Evolutionary conservation across 2,797 vertebrate species (phyloP).

Genomic region (Coracias cyanogaster): DNA sequence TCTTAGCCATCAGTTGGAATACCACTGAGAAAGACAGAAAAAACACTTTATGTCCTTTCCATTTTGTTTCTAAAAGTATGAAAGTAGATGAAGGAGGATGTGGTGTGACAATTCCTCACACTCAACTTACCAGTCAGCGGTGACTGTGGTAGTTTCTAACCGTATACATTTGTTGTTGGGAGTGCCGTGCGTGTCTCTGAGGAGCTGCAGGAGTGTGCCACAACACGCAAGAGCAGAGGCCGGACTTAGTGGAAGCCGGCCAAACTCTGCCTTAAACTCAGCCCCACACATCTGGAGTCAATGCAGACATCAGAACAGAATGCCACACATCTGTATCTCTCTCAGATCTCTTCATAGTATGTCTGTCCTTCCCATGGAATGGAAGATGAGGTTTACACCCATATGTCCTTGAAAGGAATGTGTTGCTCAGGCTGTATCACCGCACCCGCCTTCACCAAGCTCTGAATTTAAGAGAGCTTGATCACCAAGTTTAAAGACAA

Average conservation of each 20-base stretch:
- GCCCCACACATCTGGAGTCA: not conserved
- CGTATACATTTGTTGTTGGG: rapidly evolving
- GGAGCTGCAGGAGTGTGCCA: not conserved
- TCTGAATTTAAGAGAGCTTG: not conserved
- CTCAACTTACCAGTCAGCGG: not conserved
- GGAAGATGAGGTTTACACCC: not conserved
- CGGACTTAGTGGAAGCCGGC: not conserved
- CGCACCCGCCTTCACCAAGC: not conserved
- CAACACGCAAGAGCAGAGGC: not conserved
- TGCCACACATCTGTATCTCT: rapidly evolving
- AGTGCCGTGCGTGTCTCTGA: not conserved
- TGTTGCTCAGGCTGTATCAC: not conserved
- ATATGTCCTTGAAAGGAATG: rapidly evolving
- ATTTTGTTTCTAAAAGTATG: not conserved
- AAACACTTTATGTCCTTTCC: rapidly evolving
- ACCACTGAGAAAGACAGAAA: not conserved
- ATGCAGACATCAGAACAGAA: not conserved
- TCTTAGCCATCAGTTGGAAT: not conserved
- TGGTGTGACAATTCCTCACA: not conserved
- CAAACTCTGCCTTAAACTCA: not conserved
- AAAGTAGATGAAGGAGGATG: not conserved
- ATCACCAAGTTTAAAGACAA: not conserved
- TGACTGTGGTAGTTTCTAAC: not conserved
- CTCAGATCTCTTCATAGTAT: not conserved
- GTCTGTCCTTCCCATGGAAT: not conserved